These are phyloP conservation scores for Argyrosomus japonicus DNA, from an alignment of 2,113 vertebrate species.

Conservation along the genomic window DNA sequence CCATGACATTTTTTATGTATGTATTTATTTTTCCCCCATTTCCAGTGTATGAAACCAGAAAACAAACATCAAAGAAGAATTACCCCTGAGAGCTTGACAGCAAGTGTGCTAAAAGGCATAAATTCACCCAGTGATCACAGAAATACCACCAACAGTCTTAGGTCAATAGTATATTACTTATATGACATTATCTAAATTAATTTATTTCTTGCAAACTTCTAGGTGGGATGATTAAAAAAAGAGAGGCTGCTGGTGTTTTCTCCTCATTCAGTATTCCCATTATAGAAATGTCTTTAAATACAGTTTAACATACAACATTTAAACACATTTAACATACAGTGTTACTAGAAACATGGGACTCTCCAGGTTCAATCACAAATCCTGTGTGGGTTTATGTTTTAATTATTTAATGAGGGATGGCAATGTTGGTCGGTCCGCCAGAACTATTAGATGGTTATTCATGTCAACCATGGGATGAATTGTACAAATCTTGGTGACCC, in stretches of 20 bases:
- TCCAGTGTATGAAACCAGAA: slow-evolving; percentile 59
- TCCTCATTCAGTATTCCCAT: not conserved
- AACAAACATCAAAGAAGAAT: slow-evolving; percentile 59
- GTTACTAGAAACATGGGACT: not conserved
- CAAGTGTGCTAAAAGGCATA: slow-evolving; percentile 13
- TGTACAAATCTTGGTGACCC: not conserved
- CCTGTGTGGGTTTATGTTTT: too few species aligned
- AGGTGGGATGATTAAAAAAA: not conserved
- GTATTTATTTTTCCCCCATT: slow-evolving; percentile 43
- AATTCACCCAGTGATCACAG: slow-evolving; percentile 11
- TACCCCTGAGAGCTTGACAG: slow-evolving; percentile 25
- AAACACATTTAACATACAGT: not conserved
- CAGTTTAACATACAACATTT: too few species aligned
- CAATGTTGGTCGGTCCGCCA: not conserved
- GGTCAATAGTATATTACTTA: not conserved
- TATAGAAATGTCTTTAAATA: not conserved
- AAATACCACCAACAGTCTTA: slow-evolving; percentile 23
- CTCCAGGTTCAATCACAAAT: too few species aligned
- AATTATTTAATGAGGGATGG: not conserved
- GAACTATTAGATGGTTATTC: not conserved
- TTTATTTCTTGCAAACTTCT: not conserved
- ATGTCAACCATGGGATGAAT: not conserved
- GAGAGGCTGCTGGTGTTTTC: not conserved
- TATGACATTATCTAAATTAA: not conserved
- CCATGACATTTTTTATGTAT: slow-evolving; percentile 36